A percentile compares a stretch with the other conserved stretches of the same genome.
phyloP scores from a whole-genome alignment of 2,888 invertebrate species.

The Abrostola tripartita region DNA sequence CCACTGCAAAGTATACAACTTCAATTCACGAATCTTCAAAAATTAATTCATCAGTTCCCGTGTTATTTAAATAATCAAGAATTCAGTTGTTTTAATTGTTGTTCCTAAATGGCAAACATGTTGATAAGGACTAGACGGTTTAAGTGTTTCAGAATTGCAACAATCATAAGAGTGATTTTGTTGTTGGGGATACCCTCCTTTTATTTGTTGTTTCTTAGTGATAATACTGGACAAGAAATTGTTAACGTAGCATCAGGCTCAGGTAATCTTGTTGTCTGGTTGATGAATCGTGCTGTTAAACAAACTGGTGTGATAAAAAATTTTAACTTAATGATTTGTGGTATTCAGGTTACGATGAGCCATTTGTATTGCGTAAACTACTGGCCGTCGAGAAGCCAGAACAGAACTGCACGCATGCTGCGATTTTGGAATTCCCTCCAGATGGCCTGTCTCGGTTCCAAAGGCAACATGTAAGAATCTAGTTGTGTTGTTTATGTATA shows the following conservation, averaged over 20 bases:
- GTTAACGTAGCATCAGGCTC: conserved; percentile 59
- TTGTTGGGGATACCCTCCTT: conserved; percentile 74
- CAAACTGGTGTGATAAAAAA: not conserved
- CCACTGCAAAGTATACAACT: conserved; percentile 75
- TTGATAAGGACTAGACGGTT: conserved; percentile 80
- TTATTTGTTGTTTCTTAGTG: conserved; percentile 64
- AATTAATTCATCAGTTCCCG: not conserved
- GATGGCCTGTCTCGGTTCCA: conserved; percentile 92
- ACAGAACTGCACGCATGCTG: conserved; percentile 91
- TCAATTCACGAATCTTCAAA: conserved; percentile 74
- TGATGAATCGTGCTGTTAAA: not conserved
- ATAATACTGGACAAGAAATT: conserved; percentile 16
- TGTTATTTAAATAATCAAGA: conserved; percentile 9
- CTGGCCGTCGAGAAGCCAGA: conserved; percentile 61
- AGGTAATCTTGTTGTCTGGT: not conserved
- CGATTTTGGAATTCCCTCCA: conserved; percentile 93
- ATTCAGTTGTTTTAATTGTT: conserved; percentile 18
- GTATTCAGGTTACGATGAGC: conserved; percentile 38
- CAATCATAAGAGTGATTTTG: conserved; percentile 72
- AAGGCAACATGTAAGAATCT: conserved; percentile 85
- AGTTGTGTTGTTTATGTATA: not conserved
- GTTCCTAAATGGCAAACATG: conserved; percentile 79
- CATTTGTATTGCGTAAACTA: conserved; percentile 65
- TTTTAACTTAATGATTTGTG: conserved; percentile 19
- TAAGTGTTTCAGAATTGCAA: conserved; percentile 68